These are phyloP conservation scores for Coendou prehensilis DNA, from an alignment of 2,797 vertebrate species.

Conservation along the genomic window DNA sequence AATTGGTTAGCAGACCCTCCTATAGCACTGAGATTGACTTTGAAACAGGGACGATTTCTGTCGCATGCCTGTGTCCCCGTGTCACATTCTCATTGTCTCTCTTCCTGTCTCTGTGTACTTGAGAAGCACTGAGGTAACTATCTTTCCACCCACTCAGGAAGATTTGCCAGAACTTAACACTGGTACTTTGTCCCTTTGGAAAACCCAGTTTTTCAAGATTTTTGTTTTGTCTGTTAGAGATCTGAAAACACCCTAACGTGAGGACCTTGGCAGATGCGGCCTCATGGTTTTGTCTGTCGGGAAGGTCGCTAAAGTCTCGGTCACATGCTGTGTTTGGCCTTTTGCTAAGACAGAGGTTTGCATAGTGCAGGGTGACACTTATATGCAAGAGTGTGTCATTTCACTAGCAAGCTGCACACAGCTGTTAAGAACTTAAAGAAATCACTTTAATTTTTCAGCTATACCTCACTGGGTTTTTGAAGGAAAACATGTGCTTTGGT, in stretches of 20 bases:
- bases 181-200: not conserved
- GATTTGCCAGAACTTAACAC: not conserved
- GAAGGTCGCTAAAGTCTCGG: not conserved
- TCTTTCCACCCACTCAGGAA: not conserved
- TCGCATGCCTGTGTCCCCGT: not conserved
- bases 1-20: not conserved
- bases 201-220: not conserved
- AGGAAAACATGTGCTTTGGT: slow-evolving; percentile 28
- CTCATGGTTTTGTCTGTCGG: not conserved
- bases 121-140: not conserved
- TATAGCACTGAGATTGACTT: not conserved
- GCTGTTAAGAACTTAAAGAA: slow-evolving; percentile 53
- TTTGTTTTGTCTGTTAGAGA: slow-evolving; percentile 38
- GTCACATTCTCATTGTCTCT: not conserved
- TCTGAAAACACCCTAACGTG: not conserved
- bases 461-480: slow-evolving; percentile 59
- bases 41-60: not conserved
- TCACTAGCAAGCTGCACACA: not conserved
- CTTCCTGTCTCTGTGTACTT: not conserved
- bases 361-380: fast-evolving
- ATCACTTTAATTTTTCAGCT: slow-evolving; percentile 59
- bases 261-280: not conserved
- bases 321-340: fast-evolving
- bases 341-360: not conserved
- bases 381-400: fast-evolving